Conservation (phyloP, 2,113 vertebrate genomes). For the Perognathus longimembris region DNA sequence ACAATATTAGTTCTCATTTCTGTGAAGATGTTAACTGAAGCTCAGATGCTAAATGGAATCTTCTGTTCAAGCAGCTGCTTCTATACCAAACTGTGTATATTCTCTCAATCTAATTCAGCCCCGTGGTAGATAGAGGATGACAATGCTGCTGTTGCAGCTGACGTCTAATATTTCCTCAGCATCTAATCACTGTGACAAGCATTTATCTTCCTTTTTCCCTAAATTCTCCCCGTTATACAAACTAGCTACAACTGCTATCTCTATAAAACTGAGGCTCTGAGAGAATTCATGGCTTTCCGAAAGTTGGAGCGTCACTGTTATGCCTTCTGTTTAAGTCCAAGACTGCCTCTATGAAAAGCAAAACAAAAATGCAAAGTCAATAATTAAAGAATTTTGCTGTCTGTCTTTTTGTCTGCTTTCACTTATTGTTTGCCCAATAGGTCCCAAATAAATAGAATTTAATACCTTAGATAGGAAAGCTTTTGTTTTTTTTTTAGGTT, state of each 20-base stretch:
- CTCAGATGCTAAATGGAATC: not conserved
- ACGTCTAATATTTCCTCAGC: not conserved
- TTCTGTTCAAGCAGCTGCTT: not conserved
- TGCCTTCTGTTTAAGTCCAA: not conserved
- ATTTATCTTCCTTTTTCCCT: not conserved
- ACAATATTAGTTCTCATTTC: not conserved
- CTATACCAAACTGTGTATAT: not conserved
- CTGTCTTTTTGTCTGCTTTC: not conserved
- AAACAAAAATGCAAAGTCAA: not conserved
- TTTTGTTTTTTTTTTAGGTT: no score
- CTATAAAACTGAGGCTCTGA: not conserved
- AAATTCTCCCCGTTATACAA: conserved; percentile 3
- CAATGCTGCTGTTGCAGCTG: not conserved
- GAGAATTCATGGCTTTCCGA: not conserved
- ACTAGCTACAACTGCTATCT: not conserved
- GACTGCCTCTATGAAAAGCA: not conserved
- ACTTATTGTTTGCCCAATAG: not conserved
- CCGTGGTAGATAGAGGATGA: not conserved
- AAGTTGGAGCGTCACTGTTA: not conserved
- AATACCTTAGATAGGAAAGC: not conserved
- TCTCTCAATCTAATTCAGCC: not conserved
- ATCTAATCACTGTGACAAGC: not conserved
- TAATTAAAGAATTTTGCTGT: not conserved
- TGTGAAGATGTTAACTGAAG: not conserved
- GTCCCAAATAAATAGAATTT: not conserved